A percentile compares a stretch with the other conserved stretches of the same genome.
These are phyloP conservation scores for Podarcis siculus DNA, from an alignment of 2,797 vertebrate species.

Conservation along the genomic window DNA sequence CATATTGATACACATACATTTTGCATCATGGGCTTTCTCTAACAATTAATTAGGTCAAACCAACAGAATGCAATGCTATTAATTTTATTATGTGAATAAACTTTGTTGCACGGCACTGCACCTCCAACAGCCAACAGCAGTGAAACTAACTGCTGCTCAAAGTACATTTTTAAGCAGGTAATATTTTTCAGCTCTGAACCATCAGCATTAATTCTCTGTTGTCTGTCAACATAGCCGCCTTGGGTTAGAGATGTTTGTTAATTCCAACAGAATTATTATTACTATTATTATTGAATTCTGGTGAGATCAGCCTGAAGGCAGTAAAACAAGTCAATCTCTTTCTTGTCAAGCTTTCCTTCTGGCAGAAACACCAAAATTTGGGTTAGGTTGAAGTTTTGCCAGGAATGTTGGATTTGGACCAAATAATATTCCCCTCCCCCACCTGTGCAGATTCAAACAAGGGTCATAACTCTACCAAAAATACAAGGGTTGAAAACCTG, in stretches of 20 bases:
- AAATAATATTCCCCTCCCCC: background rate
- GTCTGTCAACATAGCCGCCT: background rate
- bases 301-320: background rate
- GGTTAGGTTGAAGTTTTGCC: background rate
- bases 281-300: background rate
- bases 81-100: conserved; percentile 33
- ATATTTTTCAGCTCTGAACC: background rate
- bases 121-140: background rate
- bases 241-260: background rate
- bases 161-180: background rate
- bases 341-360: background rate
- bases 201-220: conserved; percentile 20
- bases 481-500: background rate
- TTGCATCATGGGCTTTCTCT: conserved; percentile 44
- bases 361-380: background rate
- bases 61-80: conserved; percentile 30
- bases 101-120: conserved; percentile 11
- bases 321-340: background rate
- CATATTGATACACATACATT: background rate
- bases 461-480: background rate
- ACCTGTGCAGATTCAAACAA: background rate
- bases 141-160: background rate
- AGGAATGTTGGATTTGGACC: background rate
- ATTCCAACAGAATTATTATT: no score
- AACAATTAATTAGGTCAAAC: conserved; percentile 30